Evolutionary conservation across 1,140 invertebrate species (phyloP), one percentile per base, ranked within the genome.

Genomic region (Drosophila willistoni): DNA sequence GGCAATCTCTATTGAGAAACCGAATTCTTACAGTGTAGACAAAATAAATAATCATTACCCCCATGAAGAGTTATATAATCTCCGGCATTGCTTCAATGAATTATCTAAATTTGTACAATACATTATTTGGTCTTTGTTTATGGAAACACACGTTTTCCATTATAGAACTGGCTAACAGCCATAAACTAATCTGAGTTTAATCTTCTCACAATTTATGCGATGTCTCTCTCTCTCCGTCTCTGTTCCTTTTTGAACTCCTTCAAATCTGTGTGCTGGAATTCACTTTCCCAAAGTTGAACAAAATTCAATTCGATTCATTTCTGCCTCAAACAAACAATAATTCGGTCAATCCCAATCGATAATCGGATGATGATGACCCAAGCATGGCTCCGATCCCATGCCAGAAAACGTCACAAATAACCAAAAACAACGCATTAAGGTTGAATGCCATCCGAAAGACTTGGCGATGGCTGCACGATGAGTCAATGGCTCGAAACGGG

Each of bases 301-400:
- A 57, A 73, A 73, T 74, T 70, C 47, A 55, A 17, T 44, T 39
- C 25, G 39, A 83, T 62, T 61, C 51, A 13, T 39, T 39, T 39
- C 62, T 51, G 42, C 55, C 19, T 39, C n/a, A 14, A 55, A 64
- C 68, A 68, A 39, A 69, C 73, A 68, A 73, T 85, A 81, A 81
- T 36, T 81, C 59, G 75, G 78, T 71, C 79, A 85, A 82, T 86
- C 82, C 68, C 75, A 85, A 82, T 86, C 82, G 79, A 85, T 86
- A 79, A 81, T 78, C 64, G 69, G 71, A 76, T 72, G 65, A 72
- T 64, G 70, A 41, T 75, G 76, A 77, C 77, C 70, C 73, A 77
- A 39, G 70, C 71, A 51, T 14, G 25, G 67, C 51, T 13, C 63
- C 61, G n/a, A 42, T 42, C 41, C 59, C 17, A 14, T 54, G 42